Conservation (phyloP, 2,797 vertebrate genomes). For the Spizella passerina region DNA sequence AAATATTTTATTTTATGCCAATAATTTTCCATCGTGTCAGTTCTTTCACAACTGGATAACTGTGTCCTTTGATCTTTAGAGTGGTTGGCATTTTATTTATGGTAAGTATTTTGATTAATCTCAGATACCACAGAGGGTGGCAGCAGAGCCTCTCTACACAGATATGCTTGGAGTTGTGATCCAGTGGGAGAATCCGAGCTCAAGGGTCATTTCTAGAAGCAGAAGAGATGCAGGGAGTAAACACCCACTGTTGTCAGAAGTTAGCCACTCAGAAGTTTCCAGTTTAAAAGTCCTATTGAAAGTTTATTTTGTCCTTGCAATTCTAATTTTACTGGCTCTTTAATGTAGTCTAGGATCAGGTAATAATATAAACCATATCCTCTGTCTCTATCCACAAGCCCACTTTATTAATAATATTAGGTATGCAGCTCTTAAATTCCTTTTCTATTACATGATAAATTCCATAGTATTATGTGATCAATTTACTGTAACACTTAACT, state of each 20-base stretch:
- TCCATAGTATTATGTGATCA: conserved; percentile 25
- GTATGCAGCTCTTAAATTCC: conserved; percentile 61
- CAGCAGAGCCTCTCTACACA: conserved; percentile 9
- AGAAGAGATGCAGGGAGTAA: neutral
- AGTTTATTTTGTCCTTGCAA: neutral
- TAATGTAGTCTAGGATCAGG: neutral
- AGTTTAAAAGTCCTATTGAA: neutral
- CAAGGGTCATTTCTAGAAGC: neutral
- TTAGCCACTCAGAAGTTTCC: neutral
- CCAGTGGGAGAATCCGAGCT: neutral
- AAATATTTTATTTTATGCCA: neutral
- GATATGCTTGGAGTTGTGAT: neutral
- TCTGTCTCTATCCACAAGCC: neutral
- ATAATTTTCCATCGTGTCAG: neutral
- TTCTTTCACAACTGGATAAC: neutral
- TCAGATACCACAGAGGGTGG: neutral
- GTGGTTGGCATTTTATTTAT: neutral
- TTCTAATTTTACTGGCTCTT: conserved; percentile 1
- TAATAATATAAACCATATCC: conserved; percentile 19
- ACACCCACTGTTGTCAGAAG: neutral
- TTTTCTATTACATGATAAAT: conserved; percentile 45
- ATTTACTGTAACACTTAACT: conserved; percentile 47
- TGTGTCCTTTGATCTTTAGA: neutral
- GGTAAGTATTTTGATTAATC: neutral
- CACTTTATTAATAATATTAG: conserved; percentile 53